A percentile compares a stretch with the other conserved stretches of the same genome.
phyloP scores from a whole-genome alignment of 2,797 vertebrate genomes.

The Rhabdomys pumilio region DNA sequence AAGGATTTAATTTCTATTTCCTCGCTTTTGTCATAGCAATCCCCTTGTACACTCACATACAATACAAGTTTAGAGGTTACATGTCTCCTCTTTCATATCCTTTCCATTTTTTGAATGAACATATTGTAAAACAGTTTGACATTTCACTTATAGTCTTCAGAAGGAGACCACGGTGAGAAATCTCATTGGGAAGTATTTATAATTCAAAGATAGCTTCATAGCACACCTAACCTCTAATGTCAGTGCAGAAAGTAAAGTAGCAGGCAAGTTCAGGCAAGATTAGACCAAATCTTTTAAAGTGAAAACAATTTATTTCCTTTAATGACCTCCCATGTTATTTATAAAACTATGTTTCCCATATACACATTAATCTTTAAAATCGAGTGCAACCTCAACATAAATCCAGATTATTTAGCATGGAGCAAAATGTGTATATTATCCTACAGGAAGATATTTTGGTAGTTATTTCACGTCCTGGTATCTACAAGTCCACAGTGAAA shows the following conservation, averaged over 20 bases:
- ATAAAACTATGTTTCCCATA: neutral
- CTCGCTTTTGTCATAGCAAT: neutral
- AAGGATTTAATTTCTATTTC: constrained; percentile 3
- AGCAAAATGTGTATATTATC: neutral
- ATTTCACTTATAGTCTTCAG: constrained; percentile 42
- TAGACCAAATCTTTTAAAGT: neutral
- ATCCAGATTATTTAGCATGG: neutral
- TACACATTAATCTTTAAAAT: neutral
- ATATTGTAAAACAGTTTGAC: constrained; percentile 2
- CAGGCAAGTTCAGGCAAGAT: constrained; percentile 26
- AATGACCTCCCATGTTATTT: neutral
- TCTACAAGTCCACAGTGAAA: neutral
- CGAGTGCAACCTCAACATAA: neutral
- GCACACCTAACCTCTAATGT: neutral
- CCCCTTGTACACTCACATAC: neutral
- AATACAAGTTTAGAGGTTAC: constrained; percentile 35
- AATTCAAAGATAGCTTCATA: neutral
- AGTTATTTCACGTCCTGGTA: neutral
- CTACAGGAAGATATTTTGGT: constrained; percentile 1
- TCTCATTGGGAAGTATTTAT: neutral
- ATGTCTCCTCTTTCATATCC: neutral
- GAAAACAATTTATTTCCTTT: neutral
- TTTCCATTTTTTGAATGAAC: constrained; percentile 32
- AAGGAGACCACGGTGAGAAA: constrained; percentile 52
- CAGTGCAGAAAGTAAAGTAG: constrained; percentile 22